phyloP scores from a whole-genome alignment of 1,140 invertebrate species.

The Drosophila sp. region DNA sequence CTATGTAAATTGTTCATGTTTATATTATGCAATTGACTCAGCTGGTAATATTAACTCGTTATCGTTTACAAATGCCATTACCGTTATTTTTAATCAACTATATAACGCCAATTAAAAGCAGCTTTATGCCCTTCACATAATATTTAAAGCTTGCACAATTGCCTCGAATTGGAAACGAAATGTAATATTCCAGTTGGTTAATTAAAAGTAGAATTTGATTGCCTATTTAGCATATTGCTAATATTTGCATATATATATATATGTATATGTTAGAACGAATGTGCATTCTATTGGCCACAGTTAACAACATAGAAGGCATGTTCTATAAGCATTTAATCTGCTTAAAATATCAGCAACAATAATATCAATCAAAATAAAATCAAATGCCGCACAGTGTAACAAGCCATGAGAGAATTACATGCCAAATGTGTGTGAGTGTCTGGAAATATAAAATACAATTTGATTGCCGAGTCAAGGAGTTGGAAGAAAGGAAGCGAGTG shows the following conservation, averaged over 20 bases:
- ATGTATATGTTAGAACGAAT: slow-evolving; percentile 7
- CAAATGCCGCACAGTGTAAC: slow-evolving; percentile 52
- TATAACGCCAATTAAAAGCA: not conserved
- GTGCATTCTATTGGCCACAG: not conserved
- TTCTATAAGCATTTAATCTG: slow-evolving; percentile 57
- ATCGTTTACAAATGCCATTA: not conserved
- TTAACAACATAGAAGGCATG: slow-evolving; percentile 22
- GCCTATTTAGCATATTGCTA: slow-evolving; percentile 9
- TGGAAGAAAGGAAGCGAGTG: not conserved
- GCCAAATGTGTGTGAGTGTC: not conserved
- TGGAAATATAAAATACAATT: slow-evolving; percentile 43
- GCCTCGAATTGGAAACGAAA: not conserved
- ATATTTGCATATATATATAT: not conserved
- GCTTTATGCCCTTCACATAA: not conserved
- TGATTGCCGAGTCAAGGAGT: slow-evolving; percentile 53
- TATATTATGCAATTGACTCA: not conserved
- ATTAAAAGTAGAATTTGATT: slow-evolving; percentile 12
- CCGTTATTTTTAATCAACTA: not conserved
- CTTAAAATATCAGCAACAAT: slow-evolving; percentile 70
- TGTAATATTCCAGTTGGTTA: slow-evolving; percentile 7
- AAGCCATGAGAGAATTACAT: slow-evolving; percentile 18
- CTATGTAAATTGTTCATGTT: too few species aligned
- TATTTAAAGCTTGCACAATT: slow-evolving; percentile 10
- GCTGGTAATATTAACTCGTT: not conserved
- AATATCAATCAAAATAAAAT: slow-evolving; percentile 76